A percentile compares a stretch with the other conserved stretches of the same genome.
Evolutionary conservation across 2,888 invertebrate species (phyloP).

Genomic region (Neocrepidodera transversa): DNA sequence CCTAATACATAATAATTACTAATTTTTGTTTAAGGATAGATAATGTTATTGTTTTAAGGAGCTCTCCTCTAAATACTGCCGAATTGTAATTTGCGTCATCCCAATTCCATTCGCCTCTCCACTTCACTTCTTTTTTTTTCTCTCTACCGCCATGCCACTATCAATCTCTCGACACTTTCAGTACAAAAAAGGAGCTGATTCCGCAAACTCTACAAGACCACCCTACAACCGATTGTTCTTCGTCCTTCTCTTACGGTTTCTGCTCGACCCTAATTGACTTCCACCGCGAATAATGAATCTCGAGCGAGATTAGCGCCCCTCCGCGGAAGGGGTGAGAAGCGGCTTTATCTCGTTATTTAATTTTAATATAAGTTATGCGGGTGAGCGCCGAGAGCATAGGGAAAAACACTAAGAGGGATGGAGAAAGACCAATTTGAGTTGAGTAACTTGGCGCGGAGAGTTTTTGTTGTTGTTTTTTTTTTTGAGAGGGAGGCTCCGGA

Average conservation of each 20-base stretch:
- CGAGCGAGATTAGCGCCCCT: conserved; percentile 21
- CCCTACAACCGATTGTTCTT: conserved; percentile 18
- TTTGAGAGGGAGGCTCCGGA: not conserved
- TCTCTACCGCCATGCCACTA: conserved; percentile 7
- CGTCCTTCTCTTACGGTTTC: conserved; percentile 5
- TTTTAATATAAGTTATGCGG: conserved; percentile 30
- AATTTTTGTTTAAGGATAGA: too few species aligned
- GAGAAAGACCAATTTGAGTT: conserved; percentile 18
- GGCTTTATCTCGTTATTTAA: conserved; percentile 30
- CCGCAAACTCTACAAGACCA: conserved; percentile 21
- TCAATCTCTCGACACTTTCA: conserved; percentile 24
- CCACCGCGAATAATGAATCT: conserved; percentile 29
- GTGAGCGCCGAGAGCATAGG: conserved; percentile 8
- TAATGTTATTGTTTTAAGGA: too few species aligned
- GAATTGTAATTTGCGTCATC: not conserved
- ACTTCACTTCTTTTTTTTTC: not conserved
- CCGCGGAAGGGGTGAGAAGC: conserved; percentile 12
- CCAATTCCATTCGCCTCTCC: conserved; percentile 1
- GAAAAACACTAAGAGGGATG: not conserved
- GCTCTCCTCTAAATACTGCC: not conserved
- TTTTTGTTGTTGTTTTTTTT: conserved; percentile 8
- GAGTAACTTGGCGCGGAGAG: conserved; percentile 16
- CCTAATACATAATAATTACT: too few species aligned
- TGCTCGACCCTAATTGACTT: conserved; percentile 35
- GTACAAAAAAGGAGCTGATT: conserved; percentile 25